phyloP scores from a whole-genome alignment of 2,113 vertebrate species.

The Brachirus orientalis region DNA sequence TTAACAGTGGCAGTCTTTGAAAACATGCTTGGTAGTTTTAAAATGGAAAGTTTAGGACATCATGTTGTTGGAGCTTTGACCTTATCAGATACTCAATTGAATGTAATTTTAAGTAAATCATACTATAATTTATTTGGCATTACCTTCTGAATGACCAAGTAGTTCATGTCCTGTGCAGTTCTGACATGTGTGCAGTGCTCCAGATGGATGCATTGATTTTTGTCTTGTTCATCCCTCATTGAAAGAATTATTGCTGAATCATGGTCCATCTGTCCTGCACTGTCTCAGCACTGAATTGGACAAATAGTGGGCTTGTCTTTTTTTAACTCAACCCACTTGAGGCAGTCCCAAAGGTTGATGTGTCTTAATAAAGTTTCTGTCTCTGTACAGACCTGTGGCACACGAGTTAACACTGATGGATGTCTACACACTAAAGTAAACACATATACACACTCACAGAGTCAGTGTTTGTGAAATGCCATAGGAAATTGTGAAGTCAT shows the following conservation, averaged over 20 bases:
- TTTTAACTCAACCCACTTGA: constrained; percentile 23
- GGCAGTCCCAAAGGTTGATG: constrained; percentile 37
- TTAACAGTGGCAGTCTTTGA: too few relatives aligned
- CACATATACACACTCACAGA: constrained; percentile 5
- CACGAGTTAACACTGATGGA: background rate
- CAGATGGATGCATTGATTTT: constrained; percentile 60
- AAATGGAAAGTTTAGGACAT: background rate
- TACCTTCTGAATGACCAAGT: too few relatives aligned
- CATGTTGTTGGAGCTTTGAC: too few relatives aligned
- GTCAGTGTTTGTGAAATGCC: background rate
- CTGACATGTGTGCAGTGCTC: constrained; percentile 4
- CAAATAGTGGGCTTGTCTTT: constrained; percentile 24
- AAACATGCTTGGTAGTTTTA: background rate
- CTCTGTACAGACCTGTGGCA: constrained; percentile 15
- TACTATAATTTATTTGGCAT: background rate
- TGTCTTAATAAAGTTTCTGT: constrained; percentile 34
- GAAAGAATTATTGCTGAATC: constrained; percentile 62
- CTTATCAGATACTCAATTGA: too few relatives aligned
- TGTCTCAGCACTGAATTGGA: constrained; percentile 49
- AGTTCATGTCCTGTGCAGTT: background rate
- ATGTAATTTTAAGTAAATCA: background rate
- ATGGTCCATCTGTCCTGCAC: constrained; percentile 62
- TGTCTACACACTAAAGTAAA: background rate
- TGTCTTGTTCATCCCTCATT: constrained; percentile 43
- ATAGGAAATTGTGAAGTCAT: constrained; percentile 29